These are phyloP conservation scores for Pseudonaja textilis DNA, from an alignment of 2,113 vertebrate genomes.

Conservation along the genomic window DNA sequence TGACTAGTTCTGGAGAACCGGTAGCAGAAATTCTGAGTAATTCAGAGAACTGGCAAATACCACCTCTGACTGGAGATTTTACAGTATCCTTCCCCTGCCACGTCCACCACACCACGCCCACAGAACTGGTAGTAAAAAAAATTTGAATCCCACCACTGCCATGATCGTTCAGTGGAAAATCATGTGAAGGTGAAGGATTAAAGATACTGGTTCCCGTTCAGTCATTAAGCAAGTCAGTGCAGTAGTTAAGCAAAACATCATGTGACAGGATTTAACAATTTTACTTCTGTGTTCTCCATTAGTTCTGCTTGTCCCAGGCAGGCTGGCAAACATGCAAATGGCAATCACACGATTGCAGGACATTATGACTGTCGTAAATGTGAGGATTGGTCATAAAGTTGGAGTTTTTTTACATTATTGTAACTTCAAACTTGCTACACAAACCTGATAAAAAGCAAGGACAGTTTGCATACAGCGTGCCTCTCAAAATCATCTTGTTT, in stretches of 20 bases:
- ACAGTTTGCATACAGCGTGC: neutral
- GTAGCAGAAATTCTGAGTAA: too few species aligned
- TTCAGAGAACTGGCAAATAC: too few species aligned
- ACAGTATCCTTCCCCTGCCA: too few species aligned
- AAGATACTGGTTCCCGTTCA: neutral
- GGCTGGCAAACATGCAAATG: neutral
- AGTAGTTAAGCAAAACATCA: neutral
- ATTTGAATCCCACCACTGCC: neutral
- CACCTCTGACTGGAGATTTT: too few species aligned
- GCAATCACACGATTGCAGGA: neutral
- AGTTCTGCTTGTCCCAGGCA: neutral
- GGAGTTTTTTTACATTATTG: neutral
- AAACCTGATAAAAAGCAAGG: neutral
- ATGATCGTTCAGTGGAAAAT: neutral
- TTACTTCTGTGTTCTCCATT: neutral
- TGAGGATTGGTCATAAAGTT: neutral
- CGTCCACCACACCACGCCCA: too few species aligned
- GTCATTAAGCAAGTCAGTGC: neutral
- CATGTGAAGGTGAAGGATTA: neutral
- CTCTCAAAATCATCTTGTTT: neutral
- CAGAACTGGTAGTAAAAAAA: too few species aligned
- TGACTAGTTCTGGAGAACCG: too few species aligned
- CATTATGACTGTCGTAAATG: neutral
- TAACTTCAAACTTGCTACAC: neutral
- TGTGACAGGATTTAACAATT: neutral